Evolutionary conservation across 2,797 vertebrate species (phyloP).

Genomic region (Pangasius macronema): DNA sequence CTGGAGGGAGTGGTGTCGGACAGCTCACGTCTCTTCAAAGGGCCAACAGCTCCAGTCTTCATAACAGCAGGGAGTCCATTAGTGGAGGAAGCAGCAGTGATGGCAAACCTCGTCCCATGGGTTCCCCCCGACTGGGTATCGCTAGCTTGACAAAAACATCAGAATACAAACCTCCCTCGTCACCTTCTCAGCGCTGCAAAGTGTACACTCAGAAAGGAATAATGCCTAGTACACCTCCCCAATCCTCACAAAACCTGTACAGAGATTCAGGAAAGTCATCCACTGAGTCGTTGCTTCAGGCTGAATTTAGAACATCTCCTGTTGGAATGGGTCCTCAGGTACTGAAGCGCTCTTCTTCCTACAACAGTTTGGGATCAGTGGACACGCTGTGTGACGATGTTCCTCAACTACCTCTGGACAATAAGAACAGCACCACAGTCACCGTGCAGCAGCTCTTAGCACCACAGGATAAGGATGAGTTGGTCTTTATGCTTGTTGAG

Average conservation of each 20-base stretch:
- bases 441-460: constrained; percentile 81
- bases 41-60: constrained; percentile 77
- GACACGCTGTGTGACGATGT: constrained; percentile 74
- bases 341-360: constrained; percentile 78
- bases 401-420: constrained; percentile 74
- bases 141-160: constrained; percentile 94
- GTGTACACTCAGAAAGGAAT: constrained; percentile 97
- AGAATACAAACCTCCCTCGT: constrained; percentile 90
- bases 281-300: constrained; percentile 79
- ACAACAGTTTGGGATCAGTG: constrained; percentile 77
- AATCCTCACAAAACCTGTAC: constrained; percentile 74
- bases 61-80: constrained; percentile 86
- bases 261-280: constrained; percentile 70
- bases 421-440: constrained; percentile 77
- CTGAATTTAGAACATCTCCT: constrained; percentile 86
- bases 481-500: constrained; percentile 84
- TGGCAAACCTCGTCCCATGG: constrained; percentile 86
- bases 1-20: constrained; percentile 71
- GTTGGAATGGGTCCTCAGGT: constrained; percentile 93
- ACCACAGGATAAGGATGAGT: constrained; percentile 81
- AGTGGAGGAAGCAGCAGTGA: constrained; percentile 80
- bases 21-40: constrained; percentile 75
- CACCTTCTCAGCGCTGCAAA: constrained; percentile 91
- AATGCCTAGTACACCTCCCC: constrained; percentile 80
- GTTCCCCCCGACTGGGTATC: constrained; percentile 91